phyloP scores from a whole-genome alignment of 2,113 vertebrate genomes.

The Phalacrocorax carbo region DNA sequence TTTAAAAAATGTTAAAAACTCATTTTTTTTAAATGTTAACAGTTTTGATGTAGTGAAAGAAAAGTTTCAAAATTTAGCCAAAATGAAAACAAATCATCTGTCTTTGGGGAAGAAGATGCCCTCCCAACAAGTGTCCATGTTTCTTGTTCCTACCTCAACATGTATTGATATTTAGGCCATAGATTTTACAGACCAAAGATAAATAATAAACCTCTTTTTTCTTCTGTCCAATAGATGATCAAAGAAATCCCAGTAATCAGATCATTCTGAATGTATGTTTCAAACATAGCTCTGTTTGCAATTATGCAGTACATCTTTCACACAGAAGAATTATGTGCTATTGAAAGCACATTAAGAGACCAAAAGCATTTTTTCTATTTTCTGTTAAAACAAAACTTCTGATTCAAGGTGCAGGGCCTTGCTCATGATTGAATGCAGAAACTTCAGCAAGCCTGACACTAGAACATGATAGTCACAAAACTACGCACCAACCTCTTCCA shows the following conservation, averaged over 20 bases:
- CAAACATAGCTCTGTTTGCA: background rate
- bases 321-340: background rate
- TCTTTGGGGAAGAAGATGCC: background rate
- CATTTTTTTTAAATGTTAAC: background rate
- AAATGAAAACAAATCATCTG: background rate
- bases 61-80: background rate
- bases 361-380: background rate
- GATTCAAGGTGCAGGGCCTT: background rate
- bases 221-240: fast-evolving
- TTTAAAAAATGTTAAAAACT: background rate
- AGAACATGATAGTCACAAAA: background rate
- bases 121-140: background rate
- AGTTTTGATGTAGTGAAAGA: background rate
- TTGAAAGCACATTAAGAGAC: background rate
- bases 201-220: background rate
- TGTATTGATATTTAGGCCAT: background rate
- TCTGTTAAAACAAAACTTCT: background rate
- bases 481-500: fast-evolving
- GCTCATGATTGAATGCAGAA: background rate
- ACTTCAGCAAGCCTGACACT: background rate
- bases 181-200: background rate
- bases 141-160: background rate
- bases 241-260: too few species aligned
- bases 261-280: background rate
- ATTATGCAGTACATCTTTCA: background rate